A percentile compares a stretch with the other conserved stretches of the same genome.
phyloP scores from a whole-genome alignment of 2,113 vertebrate species.

The Paramormyrops kingsleyae region DNA sequence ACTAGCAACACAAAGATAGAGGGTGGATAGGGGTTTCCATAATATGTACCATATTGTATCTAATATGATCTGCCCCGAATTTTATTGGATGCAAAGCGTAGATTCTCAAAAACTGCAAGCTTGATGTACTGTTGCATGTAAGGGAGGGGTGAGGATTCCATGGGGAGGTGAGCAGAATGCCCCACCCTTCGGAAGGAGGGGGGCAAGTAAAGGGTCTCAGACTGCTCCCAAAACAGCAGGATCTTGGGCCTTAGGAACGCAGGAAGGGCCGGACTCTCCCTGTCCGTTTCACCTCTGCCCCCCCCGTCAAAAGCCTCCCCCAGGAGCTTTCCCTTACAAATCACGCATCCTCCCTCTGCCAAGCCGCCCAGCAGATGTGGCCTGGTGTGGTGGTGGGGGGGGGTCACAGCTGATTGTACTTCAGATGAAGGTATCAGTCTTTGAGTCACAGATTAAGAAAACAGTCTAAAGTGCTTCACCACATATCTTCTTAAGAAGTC shows the following conservation, averaged over 20 bases:
- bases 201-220: background rate
- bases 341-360: background rate
- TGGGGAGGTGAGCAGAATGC: background rate
- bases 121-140: background rate
- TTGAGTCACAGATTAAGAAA: background rate
- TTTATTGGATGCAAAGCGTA: background rate
- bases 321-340: background rate
- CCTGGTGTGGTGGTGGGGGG: background rate
- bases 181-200: background rate
- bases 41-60: background rate
- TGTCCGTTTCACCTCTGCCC: background rate
- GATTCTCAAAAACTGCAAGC: background rate
- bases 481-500: background rate
- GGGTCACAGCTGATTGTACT: background rate
- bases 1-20: background rate
- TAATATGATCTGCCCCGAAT: background rate
- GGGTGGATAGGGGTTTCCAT: background rate
- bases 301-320: background rate
- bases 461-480: background rate
- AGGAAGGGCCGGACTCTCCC: background rate
- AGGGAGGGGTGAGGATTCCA: background rate
- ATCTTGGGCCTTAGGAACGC: background rate
- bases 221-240: background rate
- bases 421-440: background rate
- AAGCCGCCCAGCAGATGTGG: background rate